These are phyloP conservation scores for Catajapyx aquilonaris DNA, from an alignment of 1,140 invertebrate genomes.

Conservation along the genomic window DNA sequence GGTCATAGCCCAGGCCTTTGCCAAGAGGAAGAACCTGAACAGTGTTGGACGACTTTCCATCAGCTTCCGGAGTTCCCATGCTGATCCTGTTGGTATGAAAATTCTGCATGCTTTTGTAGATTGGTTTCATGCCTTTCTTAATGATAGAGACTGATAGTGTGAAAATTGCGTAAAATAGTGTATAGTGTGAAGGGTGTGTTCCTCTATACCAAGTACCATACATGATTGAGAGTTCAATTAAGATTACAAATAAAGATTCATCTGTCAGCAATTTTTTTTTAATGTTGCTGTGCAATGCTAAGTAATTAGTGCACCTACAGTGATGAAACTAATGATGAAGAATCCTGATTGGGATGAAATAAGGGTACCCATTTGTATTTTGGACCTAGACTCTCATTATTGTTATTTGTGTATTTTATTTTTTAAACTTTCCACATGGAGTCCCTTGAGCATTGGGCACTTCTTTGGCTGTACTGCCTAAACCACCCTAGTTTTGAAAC, in stretches of 20 bases:
- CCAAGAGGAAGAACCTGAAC: slow-evolving; percentile 64
- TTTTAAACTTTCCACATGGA: neutral
- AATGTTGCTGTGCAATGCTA: too few species aligned
- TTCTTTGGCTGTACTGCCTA: slow-evolving; percentile 3
- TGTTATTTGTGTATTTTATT: slow-evolving; percentile 1
- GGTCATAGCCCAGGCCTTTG: slow-evolving; percentile 73
- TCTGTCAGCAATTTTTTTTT: neutral
- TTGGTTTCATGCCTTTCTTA: too few species aligned
- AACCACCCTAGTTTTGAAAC: too few species aligned
- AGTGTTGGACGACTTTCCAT: slow-evolving; percentile 64
- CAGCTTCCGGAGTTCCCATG: slow-evolving; percentile 60
- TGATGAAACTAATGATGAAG: too few species aligned
- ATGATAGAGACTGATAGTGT: neutral
- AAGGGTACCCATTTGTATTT: neutral
- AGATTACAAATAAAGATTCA: neutral
- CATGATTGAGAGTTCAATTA: neutral
- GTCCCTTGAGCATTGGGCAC: neutral
- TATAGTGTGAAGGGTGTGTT: neutral
- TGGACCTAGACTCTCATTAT: neutral
- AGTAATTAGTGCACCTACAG: too few species aligned
- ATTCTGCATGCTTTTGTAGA: too few species aligned
- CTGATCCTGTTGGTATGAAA: slow-evolving; percentile 61
- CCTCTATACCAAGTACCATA: neutral
- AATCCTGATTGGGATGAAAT: neutral
- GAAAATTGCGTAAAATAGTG: neutral